Base-by-base conservation (phyloP, 1,140 invertebrate genomes). In the Varroa destructor region DNA sequence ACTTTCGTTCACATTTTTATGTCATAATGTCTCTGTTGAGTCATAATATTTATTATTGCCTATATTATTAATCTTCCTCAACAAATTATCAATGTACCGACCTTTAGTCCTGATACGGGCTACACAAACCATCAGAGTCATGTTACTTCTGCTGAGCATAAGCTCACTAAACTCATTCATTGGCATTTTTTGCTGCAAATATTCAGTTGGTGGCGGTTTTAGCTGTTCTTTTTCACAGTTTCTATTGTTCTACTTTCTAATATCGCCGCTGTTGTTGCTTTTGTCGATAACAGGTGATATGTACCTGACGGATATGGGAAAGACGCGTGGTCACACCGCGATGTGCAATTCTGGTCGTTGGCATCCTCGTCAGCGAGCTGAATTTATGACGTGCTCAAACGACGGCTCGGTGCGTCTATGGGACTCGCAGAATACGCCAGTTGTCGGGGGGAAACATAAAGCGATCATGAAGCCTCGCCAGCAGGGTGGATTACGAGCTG, bases 291-390 rank as follows among this genome's bases (percentile, higher is more conserved):
- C 1, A 67, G 90, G 94, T 2, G 94, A 98, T 81, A 93, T 95
- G 80, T 99, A 98, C 77, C 88, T 99, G 51, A 86, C 87, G 1
- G 95, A 99, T 80, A 91, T 93, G 87, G 86, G 88, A 0, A 85
- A 85, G 75, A 99, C 95, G 0, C 96, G 97, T 82, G 97, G 97
- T 0, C 97, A 99, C 78, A 89, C 90, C 10, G 92, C 92, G 0
- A 86, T 90, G 57, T 79, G 99, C 6, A 95, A 93, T 75, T 85
- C 85, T 74, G 94, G 94, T 0, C 87, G 86, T 76, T 99, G 93
- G 91, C 91, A 97, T 84, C 95, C 96, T 0, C 87, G 88, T 73
- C 84, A 85, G 0, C 87, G 89, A 75, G 88, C 93, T 77, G 93
- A 97, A 79, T 99, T 99, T 80, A 79, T 98, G 73, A 99, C 95